Conservation (phyloP, 1,140 invertebrate genomes). For the Carposina sasakii region DNA sequence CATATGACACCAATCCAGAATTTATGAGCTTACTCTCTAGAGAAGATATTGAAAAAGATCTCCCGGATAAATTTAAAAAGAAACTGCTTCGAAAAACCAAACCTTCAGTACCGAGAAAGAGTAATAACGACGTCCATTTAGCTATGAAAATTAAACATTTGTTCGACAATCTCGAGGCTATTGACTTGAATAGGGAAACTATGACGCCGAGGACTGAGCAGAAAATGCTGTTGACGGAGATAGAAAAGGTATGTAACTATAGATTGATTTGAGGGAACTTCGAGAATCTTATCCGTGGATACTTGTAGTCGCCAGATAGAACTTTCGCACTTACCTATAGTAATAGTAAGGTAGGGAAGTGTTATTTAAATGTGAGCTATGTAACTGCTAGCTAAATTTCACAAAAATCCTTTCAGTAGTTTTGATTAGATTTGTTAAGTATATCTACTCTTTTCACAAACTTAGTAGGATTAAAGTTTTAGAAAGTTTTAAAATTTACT, state of each 20-base stretch:
- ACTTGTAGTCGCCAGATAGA: too few relatives aligned
- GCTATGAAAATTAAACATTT: conserved; percentile 64
- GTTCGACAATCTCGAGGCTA: conserved; percentile 58
- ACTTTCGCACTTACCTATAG: too few relatives aligned
- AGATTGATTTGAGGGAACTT: too few relatives aligned
- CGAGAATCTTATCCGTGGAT: too few relatives aligned
- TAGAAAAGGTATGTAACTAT: conserved; percentile 62
- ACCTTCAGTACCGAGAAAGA: conserved; percentile 44
- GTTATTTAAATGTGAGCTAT: too few relatives aligned
- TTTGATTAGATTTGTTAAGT: too few relatives aligned
- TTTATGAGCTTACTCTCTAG: conserved; percentile 55
- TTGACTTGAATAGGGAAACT: conserved; percentile 45
- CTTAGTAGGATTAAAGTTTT: too few relatives aligned
- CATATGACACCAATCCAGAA: conserved; percentile 57
- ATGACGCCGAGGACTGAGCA: conserved; percentile 64
- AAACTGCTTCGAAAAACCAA: conserved; percentile 44
- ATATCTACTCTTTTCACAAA: too few relatives aligned
- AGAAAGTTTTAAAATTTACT: too few relatives aligned
- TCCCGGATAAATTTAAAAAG: conserved; percentile 60
- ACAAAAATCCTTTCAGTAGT: too few relatives aligned
- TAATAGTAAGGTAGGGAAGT: too few relatives aligned
- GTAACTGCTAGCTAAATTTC: too few relatives aligned
- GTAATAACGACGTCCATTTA: conserved; percentile 53
- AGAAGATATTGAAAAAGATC: conserved; percentile 66
- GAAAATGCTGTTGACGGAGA: conserved; percentile 53